Evolutionary conservation across 2,888 invertebrate species (phyloP).

Genomic region (Hetaerina titia): DNA sequence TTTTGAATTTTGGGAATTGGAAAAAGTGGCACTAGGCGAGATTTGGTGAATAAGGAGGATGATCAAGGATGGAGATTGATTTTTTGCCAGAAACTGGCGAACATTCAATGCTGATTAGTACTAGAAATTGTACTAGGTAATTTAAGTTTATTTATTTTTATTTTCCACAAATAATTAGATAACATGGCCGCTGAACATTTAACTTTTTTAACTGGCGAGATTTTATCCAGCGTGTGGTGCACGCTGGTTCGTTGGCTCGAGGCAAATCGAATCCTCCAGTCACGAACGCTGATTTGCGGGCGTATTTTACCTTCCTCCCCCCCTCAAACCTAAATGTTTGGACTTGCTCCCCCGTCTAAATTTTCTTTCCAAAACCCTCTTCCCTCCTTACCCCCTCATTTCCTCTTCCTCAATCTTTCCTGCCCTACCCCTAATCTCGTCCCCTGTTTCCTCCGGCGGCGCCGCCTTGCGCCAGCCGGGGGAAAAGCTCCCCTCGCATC

Average conservation of each 20-base stretch:
- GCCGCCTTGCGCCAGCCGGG: background rate
- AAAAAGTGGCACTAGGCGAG: no score
- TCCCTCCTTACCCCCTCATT: background rate
- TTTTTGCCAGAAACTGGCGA: no score
- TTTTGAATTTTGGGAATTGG: no score
- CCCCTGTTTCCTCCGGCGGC: background rate
- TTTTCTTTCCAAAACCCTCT: background rate
- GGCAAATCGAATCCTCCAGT: background rate
- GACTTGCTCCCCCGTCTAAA: background rate
- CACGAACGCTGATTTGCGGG: background rate
- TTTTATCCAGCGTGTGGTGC: no score
- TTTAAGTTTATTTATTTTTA: no score
- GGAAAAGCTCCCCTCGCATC: background rate
- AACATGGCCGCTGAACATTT: no score
- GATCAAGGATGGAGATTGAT: no score
- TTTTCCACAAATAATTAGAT: no score
- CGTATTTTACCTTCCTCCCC: background rate
- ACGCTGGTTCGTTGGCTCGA: background rate
- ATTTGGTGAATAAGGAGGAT: no score
- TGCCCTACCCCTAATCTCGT: background rate
- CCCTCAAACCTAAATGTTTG: background rate
- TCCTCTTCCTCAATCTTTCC: background rate
- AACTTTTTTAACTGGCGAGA: no score
- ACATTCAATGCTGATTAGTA: no score
- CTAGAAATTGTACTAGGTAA: no score